Evolutionary conservation across 2,113 vertebrate genomes (phyloP).

Genomic region (Trinectes maculatus): DNA sequence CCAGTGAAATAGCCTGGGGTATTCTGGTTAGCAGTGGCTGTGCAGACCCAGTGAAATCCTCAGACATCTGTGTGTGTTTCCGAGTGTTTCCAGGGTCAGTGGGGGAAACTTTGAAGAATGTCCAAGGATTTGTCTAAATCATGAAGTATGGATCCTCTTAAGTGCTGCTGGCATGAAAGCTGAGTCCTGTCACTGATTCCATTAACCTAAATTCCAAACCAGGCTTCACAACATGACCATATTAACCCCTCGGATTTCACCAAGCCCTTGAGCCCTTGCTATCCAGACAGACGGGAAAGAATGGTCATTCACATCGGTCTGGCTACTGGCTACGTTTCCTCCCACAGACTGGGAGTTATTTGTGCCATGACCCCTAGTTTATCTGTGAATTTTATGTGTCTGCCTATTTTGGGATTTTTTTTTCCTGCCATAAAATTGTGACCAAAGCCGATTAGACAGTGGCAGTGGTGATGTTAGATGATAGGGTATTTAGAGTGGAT

Average conservation of each 20-base stretch:
- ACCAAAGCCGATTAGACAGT: conserved; percentile 26
- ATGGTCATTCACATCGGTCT: conserved; percentile 51
- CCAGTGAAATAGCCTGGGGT: conserved; percentile 56
- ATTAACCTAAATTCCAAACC: conserved; percentile 76
- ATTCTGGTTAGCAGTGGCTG: conserved; percentile 42
- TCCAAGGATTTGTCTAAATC: conserved; percentile 75
- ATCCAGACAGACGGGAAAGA: conserved; percentile 55
- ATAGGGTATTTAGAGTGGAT: conserved; percentile 42
- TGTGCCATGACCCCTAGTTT: conserved; percentile 61
- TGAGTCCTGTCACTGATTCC: conserved; percentile 71
- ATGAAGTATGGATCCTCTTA: conserved; percentile 68
- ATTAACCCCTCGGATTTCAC: conserved; percentile 72
- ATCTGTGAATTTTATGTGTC: conserved; percentile 39
- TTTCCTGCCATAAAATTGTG: not conserved
- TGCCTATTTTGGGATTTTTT: conserved; percentile 28
- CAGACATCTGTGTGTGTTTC: conserved; percentile 40
- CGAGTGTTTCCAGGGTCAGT: conserved; percentile 57
- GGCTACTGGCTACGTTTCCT: conserved; percentile 42
- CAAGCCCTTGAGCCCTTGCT: conserved; percentile 67
- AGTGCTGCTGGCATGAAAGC: conserved; percentile 67
- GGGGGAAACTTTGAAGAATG: conserved; percentile 68
- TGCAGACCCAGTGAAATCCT: conserved; percentile 52
- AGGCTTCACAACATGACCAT: conserved; percentile 62
- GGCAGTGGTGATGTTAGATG: conserved; percentile 9
- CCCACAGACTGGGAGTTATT: conserved; percentile 50